Percentiles rank a stretch among this genome's conserved stretches.
Conservation (phyloP, 2,888 invertebrate species). For the Metallyticus violacea region DNA sequence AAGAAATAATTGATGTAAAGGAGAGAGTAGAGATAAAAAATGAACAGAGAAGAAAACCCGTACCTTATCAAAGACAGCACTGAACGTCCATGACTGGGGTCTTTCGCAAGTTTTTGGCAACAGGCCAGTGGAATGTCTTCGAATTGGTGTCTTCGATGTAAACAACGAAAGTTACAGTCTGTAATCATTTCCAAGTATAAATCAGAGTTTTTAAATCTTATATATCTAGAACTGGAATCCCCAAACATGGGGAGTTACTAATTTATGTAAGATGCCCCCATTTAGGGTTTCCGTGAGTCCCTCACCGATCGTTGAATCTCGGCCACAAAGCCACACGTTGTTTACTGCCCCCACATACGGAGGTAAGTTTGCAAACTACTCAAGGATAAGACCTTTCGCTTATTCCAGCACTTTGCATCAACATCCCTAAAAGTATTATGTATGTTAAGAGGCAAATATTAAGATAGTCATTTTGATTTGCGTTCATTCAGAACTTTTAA, state of each 20-base stretch:
- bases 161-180: not conserved
- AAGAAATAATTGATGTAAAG: too few relatives aligned
- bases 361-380: not conserved
- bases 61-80: not conserved
- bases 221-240: not conserved
- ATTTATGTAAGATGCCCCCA: not conserved
- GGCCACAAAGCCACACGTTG: not conserved
- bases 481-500: too few relatives aligned
- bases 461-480: too few relatives aligned
- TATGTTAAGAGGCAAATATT: too few relatives aligned
- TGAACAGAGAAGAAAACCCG: not conserved
- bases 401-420: too few relatives aligned
- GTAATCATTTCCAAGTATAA: not conserved
- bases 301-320: not conserved
- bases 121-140: not conserved
- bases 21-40: not conserved
- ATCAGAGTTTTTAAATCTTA: not conserved
- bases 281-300: not conserved
- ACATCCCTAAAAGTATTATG: too few relatives aligned
- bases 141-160: not conserved
- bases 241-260: not conserved
- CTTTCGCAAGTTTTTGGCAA: not conserved
- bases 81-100: not conserved
- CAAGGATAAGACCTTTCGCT: not conserved
- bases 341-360: not conserved